Base-by-base conservation (phyloP, 2,888 invertebrate genomes). In the Macaria notata region DNA sequence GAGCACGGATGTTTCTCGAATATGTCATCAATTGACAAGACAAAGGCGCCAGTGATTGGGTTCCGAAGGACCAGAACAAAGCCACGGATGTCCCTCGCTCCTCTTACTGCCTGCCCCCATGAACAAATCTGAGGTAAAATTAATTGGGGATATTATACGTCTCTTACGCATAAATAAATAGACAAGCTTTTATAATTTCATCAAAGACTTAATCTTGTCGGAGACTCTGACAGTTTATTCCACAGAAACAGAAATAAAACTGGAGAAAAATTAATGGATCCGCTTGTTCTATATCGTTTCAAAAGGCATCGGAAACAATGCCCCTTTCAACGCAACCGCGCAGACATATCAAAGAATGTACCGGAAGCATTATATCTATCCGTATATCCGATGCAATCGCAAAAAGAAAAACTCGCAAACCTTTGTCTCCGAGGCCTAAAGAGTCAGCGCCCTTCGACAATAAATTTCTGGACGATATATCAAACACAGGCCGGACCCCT, bases 401-500 rank as follows among this genome's bases (percentile, higher is more conserved):
- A 49, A 53, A 56, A 58, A 29, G 52, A 57, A 64, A 64, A 60
- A 59, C 58, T 55, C 59, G 54, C 59, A 63, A 62, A 64, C 61
- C 60, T 65, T 65, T 65, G 65, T 65, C 63, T 64, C 56, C 57
- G 44, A 53, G 62, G 56, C 63, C 65, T 65, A 58, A 46, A 49
- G 49, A 63, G 67, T 65, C 67, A 61, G 62, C 62, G 67, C 62
- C 62, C 65, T 74, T 72, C 59, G 67, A 72, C 75, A 73, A 76
- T 76, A 72, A n/a, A 76, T 76, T 78, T 76, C 75, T 76, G 75
- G 76, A 69, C 71, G 73, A 76, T 69, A 71, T 76, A 76, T 75
- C 76, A 73, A 73, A 76, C 73, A 77, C 78, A 76, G 74, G 69
- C 66, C 68, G 19, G 2, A 19, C 67, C 68, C 65, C 62, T 69